Base-by-base conservation (phyloP, 2,113 vertebrate species). In the Periophthalmus modestus region DNA sequence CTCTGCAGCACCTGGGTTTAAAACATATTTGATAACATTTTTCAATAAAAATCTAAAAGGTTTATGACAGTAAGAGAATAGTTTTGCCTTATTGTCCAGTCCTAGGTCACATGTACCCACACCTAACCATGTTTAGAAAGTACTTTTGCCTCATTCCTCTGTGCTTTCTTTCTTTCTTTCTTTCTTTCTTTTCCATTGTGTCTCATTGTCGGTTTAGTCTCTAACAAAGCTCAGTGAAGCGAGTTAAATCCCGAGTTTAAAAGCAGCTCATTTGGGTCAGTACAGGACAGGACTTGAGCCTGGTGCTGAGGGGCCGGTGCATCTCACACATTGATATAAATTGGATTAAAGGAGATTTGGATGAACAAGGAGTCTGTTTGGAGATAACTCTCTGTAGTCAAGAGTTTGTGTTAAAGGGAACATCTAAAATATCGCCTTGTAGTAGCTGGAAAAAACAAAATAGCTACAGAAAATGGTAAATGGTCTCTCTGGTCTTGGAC, bases 221-320 rank as follows among this genome's bases (percentile, higher is more conserved):
- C 61, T n/a, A 63, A 63, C 61, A 36, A 36, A 63, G 28, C 33
- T 2, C 16, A 36, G 61, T 10, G 16, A 36, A 18, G 14, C 16
- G 61, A 4, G 14, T 36, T 15, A 16, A 18, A 16, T 63, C 16
- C 61, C 36, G 57, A 59, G 33, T 63, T 63, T 63, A 63, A 63
- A 63, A 9, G 33, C 61, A 36, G 16, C 16, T 63, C 61, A 63
- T 63, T 63, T 63, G 33, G 61, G 61, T 63, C 61, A 36, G 61
- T n/a, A 33, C 28, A 7, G 15, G 61, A 63, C 72, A 65, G 75
- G 36, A 28, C 66, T 48, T 23, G 50, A 69, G 34, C 63, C 34
- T 2, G 9, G 28, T 34, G 5, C 52, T 59, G 14, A 61, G 28
- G 28, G 1, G 28, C 28, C 3, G 28, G 28, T 3, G 3, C 3